Percentiles rank a stretch among this genome's conserved stretches.
These are phyloP conservation scores for Cryptocheilus praepositus DNA, from an alignment of 2,888 invertebrate genomes.

Conservation along the genomic window DNA sequence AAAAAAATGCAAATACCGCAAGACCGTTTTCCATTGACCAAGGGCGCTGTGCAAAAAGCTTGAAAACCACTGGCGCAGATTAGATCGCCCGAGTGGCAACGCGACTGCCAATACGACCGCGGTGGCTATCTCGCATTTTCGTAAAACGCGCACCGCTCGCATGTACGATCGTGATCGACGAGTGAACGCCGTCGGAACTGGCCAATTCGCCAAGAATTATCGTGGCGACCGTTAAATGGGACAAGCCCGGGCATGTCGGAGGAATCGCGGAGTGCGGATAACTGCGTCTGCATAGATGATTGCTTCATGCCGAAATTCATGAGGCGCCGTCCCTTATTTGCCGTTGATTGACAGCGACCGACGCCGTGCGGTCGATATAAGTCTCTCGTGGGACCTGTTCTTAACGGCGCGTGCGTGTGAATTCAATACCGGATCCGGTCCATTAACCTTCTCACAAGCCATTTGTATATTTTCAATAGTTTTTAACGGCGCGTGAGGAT, in stretches of 20 bases:
- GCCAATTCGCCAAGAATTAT: conserved; percentile 28
- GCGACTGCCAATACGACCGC: conserved; percentile 9
- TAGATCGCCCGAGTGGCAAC: conserved; percentile 13
- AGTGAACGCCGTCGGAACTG: conserved; percentile 16
- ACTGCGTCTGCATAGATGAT: too few species aligned
- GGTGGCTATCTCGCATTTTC: conserved; percentile 10
- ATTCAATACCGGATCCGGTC: too few species aligned
- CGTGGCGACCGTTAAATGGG: conserved; percentile 3
- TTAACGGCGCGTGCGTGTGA: too few species aligned
- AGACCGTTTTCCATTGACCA: too few species aligned
- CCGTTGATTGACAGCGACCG: not conserved
- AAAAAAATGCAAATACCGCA: too few species aligned
- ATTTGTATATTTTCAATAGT: too few species aligned
- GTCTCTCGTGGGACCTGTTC: too few species aligned
- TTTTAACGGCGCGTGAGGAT: too few species aligned
- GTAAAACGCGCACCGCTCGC: conserved; percentile 20
- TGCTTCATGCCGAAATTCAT: not conserved
- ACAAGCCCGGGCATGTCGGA: not conserved
- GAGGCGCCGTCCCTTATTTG: not conserved
- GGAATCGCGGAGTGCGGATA: too few species aligned
- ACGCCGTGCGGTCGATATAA: too few species aligned
- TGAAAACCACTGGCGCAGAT: conserved; percentile 12
- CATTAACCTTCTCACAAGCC: too few species aligned
- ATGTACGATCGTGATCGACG: conserved; percentile 21
- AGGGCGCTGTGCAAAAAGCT: too few species aligned